Evolutionary conservation across 2,113 vertebrate species (phyloP).

Genomic region (Chelonoidis abingdonii): DNA sequence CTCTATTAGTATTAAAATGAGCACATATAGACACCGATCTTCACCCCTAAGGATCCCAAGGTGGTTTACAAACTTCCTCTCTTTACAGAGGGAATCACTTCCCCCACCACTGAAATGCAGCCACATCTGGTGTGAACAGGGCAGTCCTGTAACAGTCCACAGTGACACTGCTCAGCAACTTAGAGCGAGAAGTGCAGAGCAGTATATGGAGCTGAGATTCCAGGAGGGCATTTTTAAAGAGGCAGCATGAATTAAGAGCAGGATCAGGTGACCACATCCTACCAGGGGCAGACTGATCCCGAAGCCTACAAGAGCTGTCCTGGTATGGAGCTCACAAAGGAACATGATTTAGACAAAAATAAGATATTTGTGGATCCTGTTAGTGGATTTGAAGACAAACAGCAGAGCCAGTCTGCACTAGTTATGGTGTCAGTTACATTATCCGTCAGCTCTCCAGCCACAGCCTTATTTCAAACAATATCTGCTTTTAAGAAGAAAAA

Average conservation of each 20-base stretch:
- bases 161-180: neutral
- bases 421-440: neutral
- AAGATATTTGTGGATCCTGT: neutral
- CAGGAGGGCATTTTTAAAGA: neutral
- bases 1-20: neutral
- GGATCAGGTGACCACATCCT: neutral
- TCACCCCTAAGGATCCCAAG: neutral
- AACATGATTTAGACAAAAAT: neutral
- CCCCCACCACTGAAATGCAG: neutral
- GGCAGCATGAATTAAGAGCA: neutral
- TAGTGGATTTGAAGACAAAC: neutral
- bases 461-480: neutral
- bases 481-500: neutral
- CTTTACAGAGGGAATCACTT: neutral
- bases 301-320: neutral
- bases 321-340: neutral
- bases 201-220: neutral
- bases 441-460: neutral
- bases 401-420: neutral
- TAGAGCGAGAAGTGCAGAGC: neutral
- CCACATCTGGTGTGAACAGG: neutral
- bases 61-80: neutral
- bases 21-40: neutral
- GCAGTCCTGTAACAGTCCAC: neutral
- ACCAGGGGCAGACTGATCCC: neutral